Evolutionary conservation across 23 tunicate genomes (phyloP), one percentile per base, ranked within the genome.

Genomic region (Styela clava): DNA sequence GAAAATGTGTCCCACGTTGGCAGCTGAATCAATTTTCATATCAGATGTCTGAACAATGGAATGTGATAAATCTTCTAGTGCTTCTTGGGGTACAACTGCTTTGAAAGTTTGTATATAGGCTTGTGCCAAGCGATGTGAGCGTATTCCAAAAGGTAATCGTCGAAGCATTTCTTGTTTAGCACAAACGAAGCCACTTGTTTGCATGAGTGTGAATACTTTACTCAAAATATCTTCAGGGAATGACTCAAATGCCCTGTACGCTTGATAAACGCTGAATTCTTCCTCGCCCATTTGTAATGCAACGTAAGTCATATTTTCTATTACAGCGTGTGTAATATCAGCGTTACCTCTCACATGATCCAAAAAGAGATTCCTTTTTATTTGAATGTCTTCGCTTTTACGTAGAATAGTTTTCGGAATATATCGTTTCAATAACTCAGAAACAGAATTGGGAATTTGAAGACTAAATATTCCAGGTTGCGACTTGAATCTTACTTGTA

Each of bases 251-350:
- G 85, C 69, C 22, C 81, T 83, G 77, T 76, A 88, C 34, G 93
- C 87, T 81, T 88, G 80, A 74, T 74, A 88, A n/a, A 74, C 67
- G 68, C 93, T 88, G 79, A 83, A 88, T 24, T 88, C 87, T 51
- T 83, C 84, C 5, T 88, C 93, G 0, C 69, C 61, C 63, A 88
- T 64, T 1, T 82, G 71, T 72, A 88, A 67, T 20, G 87, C 62
- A 23, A 69, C 68, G 37, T 88, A 88, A 12, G 83, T 88, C 2
- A 88, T 71, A 37, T 83, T 83, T 63, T 88, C 93, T 19, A 83
- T 3, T 7, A 56, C 64, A 30, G 76, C 68, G 52, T 64, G 33
- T 25, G 22, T 62, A 30, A 88, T 71, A 56, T 87, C 91, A 44
- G 26, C 25, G 29, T 36, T 23, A 0, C 21, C 24, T 22, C 27